phyloP scores from a whole-genome alignment of 2,113 vertebrate species.

The Podarcis muralis region DNA sequence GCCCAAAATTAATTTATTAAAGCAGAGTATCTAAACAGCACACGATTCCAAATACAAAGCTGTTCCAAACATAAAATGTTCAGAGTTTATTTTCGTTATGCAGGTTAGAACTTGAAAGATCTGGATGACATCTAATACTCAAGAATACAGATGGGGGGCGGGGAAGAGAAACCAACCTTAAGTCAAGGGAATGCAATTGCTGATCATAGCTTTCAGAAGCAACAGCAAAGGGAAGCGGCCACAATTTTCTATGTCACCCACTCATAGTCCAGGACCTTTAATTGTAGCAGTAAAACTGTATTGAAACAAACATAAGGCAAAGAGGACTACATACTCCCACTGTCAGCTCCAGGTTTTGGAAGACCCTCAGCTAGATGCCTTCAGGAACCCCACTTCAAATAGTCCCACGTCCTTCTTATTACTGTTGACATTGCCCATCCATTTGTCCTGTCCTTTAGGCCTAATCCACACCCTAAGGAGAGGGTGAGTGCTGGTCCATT shows the following conservation, averaged over 20 bases:
- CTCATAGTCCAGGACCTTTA: not conserved
- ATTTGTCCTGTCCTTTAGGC: not conserved
- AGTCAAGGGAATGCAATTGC: conserved; percentile 12
- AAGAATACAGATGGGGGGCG: not conserved
- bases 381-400: not conserved
- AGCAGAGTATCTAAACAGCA: conserved; percentile 5
- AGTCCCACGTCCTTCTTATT: not conserved
- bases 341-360: not conserved
- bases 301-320: not conserved
- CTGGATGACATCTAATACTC: not conserved
- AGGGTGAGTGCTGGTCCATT: not conserved
- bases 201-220: conserved; percentile 19
- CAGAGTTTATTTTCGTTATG: conserved; percentile 17
- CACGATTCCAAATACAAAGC: conserved; percentile 22
- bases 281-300: conserved; percentile 15
- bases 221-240: conserved; percentile 19
- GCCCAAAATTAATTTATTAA: conserved; percentile 32
- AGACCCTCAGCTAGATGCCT: not conserved
- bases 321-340: not conserved
- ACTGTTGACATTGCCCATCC: not conserved
- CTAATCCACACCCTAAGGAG: not conserved
- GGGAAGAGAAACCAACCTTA: conserved; percentile 2
- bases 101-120: conserved; percentile 7
- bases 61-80: conserved; percentile 12
- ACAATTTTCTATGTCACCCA: not conserved